Percentiles rank a stretch among this genome's conserved stretches.
Conservation (phyloP, 2,797 vertebrate genomes). For the Hafferia zeledoni region DNA sequence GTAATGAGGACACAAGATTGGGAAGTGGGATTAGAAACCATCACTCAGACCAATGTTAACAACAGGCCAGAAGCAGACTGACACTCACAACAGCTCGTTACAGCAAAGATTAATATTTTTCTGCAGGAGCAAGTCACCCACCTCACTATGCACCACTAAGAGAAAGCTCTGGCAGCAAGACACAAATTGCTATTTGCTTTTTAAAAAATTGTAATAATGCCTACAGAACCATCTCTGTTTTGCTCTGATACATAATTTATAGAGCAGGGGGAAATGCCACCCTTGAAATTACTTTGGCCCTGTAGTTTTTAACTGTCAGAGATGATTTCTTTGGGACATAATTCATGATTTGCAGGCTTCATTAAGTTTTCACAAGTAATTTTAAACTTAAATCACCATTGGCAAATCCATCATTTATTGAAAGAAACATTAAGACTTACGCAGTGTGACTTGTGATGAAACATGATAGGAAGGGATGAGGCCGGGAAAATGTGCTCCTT, state of each 20-base stretch:
- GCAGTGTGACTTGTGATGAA: constrained; percentile 42
- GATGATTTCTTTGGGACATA: constrained; percentile 54
- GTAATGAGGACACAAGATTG: not conserved
- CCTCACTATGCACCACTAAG: not conserved
- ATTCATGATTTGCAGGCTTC: constrained; percentile 61
- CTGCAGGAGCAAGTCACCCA: not conserved
- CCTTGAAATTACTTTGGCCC: constrained; percentile 49
- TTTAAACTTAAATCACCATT: constrained; percentile 66
- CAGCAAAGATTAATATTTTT: not conserved
- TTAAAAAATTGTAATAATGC: not conserved
- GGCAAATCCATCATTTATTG: constrained; percentile 71
- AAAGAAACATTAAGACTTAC: constrained; percentile 55
- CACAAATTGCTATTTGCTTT: not conserved
- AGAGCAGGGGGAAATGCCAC: not conserved
- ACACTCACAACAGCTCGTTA: not conserved
- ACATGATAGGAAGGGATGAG: constrained; percentile 20
- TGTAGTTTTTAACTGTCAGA: constrained; percentile 52
- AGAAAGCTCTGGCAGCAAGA: not conserved
- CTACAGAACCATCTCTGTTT: not conserved
- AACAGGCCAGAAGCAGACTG: not conserved
- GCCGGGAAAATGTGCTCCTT: not conserved
- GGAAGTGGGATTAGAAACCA: not conserved
- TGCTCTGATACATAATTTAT: not conserved
- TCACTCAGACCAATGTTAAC: not conserved
- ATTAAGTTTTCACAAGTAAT: constrained; percentile 59